Percentiles rank a stretch among this genome's conserved stretches.
Evolutionary conservation across 2,888 invertebrate species (phyloP).

Genomic region (Aleiodes alternator): DNA sequence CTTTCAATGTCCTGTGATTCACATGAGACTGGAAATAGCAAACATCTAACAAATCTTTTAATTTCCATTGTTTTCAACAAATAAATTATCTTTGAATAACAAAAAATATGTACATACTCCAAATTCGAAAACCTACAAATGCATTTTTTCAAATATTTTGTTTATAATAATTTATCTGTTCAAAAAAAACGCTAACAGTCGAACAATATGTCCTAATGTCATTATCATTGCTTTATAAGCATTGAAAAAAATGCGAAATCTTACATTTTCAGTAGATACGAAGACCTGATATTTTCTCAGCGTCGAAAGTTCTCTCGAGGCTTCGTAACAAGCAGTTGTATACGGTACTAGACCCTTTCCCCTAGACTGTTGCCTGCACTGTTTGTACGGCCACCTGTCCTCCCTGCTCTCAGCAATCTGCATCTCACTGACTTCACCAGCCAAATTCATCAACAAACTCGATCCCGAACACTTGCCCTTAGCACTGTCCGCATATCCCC

Average conservation of each 20-base stretch:
- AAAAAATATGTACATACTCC: no score
- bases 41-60: no score
- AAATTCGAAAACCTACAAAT: no score
- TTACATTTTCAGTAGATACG: constrained; percentile 66
- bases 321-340: constrained; percentile 69
- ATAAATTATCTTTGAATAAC: no score
- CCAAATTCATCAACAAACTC: constrained; percentile 62
- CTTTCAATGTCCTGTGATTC: no score
- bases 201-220: background rate
- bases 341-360: constrained; percentile 66
- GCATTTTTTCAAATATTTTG: no score
- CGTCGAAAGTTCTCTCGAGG: constrained; percentile 70
- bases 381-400: constrained; percentile 67
- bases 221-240: background rate
- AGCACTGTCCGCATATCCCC: constrained; percentile 66
- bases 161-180: no score
- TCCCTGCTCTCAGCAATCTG: constrained; percentile 63
- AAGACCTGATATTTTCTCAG: constrained; percentile 66
- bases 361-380: constrained; percentile 62
- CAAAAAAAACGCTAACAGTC: no score
- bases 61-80: no score
- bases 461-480: constrained; percentile 70
- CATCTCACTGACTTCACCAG: constrained; percentile 66
- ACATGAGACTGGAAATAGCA: no score
- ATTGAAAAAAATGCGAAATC: constrained; percentile 35